A percentile compares a stretch with the other conserved stretches of the same genome.
These are phyloP conservation scores for Hylomyscus alleni DNA, from an alignment of 2,797 vertebrate species.

Conservation along the genomic window DNA sequence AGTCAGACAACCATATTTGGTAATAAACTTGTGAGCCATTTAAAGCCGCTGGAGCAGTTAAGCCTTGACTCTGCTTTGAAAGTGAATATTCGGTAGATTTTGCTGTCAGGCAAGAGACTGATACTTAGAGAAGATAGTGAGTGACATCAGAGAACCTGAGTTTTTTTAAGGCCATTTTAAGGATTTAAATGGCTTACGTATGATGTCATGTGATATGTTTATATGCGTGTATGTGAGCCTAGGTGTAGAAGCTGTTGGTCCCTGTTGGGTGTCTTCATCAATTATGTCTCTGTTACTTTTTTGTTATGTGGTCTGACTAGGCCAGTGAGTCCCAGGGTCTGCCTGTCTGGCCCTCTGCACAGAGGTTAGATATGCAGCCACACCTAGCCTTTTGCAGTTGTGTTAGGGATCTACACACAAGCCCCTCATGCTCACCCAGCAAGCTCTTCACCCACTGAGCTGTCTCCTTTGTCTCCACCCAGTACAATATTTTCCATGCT, in stretches of 20 bases:
- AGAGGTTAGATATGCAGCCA: neutral
- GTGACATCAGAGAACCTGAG: neutral
- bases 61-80: conserved; percentile 29
- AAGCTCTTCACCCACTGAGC: neutral
- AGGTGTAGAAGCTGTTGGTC: neutral
- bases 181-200: neutral
- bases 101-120: neutral
- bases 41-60: conserved; percentile 35
- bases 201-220: neutral
- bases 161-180: neutral
- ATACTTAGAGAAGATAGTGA: neutral
- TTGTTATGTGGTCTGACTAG: neutral
- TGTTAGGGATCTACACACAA: neutral
- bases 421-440: neutral
- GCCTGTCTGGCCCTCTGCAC: neutral
- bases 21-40: conserved; percentile 34
- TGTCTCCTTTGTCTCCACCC: neutral
- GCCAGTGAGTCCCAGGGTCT: neutral
- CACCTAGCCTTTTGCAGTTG: neutral
- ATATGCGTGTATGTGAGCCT: neutral
- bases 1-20: conserved; percentile 62
- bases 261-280: neutral
- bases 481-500: neutral
- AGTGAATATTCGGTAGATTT: neutral
- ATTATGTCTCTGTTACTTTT: neutral